phyloP scores from a whole-genome alignment of 2,888 invertebrate species.

The Eutolmus rufibarbis region DNA sequence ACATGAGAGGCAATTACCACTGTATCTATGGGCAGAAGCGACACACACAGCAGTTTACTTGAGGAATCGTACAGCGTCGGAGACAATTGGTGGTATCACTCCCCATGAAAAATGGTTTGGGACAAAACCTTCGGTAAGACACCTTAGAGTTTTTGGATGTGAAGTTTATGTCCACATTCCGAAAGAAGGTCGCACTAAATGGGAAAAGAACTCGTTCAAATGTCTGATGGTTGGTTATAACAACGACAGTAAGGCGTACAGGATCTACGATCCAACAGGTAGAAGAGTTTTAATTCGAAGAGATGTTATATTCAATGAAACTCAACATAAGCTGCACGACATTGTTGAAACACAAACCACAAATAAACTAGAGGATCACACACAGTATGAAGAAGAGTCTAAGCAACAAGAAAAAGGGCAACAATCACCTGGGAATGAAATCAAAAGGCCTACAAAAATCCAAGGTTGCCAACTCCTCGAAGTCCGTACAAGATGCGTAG shows the following conservation, averaged over 20 bases:
- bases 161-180: conserved; percentile 41
- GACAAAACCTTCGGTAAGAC: conserved; percentile 47
- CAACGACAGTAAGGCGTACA: not conserved
- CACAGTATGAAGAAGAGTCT: not conserved
- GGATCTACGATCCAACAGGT: conserved; percentile 21
- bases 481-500: conserved; percentile 1
- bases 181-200: conserved; percentile 37
- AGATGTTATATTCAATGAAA: conserved; percentile 43
- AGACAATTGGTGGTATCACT: conserved; percentile 45
- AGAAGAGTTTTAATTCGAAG: conserved; percentile 39
- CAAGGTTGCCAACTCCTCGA: conserved; percentile 32
- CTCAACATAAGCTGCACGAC: not conserved
- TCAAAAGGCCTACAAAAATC: conserved; percentile 25
- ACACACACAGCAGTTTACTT: not conserved
- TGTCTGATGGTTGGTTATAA: not conserved
- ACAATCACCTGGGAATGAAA: not conserved
- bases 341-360: not conserved
- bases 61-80: conserved; percentile 52
- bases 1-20: no score
- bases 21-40: not conserved
- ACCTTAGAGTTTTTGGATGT: conserved; percentile 44
- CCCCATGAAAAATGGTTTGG: conserved; percentile 50
- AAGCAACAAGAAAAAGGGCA: not conserved
- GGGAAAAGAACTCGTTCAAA: no score
- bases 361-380: not conserved